Conservation (phyloP, 30 jellyfish, hydroid and myxozoan genomes). For the Cassiopea andromeda region DNA sequence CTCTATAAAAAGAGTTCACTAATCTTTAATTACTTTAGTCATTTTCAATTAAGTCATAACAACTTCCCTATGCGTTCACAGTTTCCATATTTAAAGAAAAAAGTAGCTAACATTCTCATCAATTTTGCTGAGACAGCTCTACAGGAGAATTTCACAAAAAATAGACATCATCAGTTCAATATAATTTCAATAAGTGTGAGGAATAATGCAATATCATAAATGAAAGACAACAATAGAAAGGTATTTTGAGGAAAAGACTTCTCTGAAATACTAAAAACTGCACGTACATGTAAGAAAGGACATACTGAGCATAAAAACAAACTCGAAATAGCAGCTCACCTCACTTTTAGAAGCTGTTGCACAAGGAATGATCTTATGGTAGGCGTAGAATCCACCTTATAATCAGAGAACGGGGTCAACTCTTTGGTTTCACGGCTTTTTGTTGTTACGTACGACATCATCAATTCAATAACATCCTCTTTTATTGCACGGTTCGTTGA, state of each 20-base stretch:
- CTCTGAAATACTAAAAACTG: background rate
- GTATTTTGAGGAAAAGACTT: background rate
- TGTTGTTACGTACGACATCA: conserved; percentile 63
- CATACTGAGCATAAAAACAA: too few species aligned
- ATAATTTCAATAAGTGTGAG: background rate
- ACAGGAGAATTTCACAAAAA: background rate
- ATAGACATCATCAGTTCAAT: background rate
- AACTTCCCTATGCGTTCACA: too few species aligned
- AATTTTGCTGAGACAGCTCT: background rate
- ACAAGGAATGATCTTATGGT: conserved; percentile 77
- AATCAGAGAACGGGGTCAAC: conserved; percentile 77
- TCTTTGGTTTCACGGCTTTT: conserved; percentile 50
- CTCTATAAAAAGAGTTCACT: conserved; percentile 9
- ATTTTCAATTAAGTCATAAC: background rate
- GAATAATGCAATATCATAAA: background rate
- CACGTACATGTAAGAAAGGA: too few species aligned
- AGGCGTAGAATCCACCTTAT: conserved; percentile 83
- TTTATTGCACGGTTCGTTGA: conserved; percentile 15
- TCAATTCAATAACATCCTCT: conserved; percentile 46
- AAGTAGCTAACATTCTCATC: too few species aligned
- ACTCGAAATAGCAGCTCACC: background rate
- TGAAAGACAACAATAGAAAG: background rate
- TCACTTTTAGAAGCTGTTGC: conserved; percentile 73
- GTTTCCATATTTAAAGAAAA: too few species aligned
- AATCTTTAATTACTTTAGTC: background rate